Percentiles rank a stretch among this genome's conserved stretches.
phyloP scores from a whole-genome alignment of 2,888 invertebrate species.

The Chouioia cunea region DNA sequence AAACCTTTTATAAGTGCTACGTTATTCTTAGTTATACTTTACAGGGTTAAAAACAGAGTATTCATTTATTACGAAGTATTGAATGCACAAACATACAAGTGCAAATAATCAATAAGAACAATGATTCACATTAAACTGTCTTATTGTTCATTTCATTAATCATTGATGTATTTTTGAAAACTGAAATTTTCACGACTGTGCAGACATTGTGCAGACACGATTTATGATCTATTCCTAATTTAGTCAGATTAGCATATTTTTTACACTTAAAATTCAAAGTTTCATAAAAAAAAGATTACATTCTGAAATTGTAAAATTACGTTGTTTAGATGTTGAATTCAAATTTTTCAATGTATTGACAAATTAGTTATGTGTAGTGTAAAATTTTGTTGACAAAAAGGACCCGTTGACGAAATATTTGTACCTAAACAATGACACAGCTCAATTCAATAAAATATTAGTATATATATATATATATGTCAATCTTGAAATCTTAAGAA shows the following conservation, averaged over 20 bases:
- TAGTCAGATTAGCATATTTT: constrained; percentile 39
- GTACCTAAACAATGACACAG: constrained; percentile 42
- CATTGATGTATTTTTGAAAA: constrained; percentile 34
- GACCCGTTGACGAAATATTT: constrained; percentile 37
- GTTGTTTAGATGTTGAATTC: constrained; percentile 34
- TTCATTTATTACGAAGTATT: constrained; percentile 16
- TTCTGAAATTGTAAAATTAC: constrained; percentile 29
- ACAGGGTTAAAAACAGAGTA: constrained; percentile 3
- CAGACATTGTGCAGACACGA: constrained; percentile 12
- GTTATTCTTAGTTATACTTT: constrained; percentile 20
- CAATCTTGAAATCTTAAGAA: constrained; percentile 1
- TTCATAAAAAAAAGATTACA: constrained; percentile 15
- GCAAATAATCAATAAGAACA: constrained; percentile 35
- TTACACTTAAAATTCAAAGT: constrained; percentile 21
- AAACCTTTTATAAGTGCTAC: constrained; percentile 25
- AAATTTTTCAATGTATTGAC: constrained; percentile 29
- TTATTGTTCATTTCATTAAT: constrained; percentile 9
- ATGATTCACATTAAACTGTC: constrained; percentile 21
- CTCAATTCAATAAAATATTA: constrained; percentile 39
- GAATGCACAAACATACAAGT: constrained; percentile 37
- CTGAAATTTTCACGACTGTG: constrained; percentile 30
- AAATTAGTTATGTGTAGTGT: constrained; percentile 16
- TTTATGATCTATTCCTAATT: constrained; percentile 36
- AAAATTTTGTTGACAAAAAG: constrained; percentile 34
- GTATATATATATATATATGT: constrained; percentile 28